Percentiles rank a stretch among this genome's conserved stretches.
Evolutionary conservation across 2,888 invertebrate species (phyloP).

Genomic region (Disparrhopalites patrizii): DNA sequence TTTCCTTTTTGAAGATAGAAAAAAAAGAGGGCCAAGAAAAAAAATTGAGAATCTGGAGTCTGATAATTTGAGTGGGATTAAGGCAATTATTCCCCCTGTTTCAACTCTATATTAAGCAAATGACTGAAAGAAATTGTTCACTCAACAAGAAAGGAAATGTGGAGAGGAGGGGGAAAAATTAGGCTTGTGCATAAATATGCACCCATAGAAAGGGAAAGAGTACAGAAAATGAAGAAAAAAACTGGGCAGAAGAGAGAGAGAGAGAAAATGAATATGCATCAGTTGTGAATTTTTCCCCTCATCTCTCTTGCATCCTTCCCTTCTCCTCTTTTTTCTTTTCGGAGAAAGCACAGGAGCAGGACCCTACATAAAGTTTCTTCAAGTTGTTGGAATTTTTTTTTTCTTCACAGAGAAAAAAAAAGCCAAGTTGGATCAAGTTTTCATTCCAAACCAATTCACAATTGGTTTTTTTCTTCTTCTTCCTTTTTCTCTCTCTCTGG

Average conservation of each 20-base stretch:
- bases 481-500: slow-evolving; percentile 6
- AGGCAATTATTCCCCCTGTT: slow-evolving; percentile 26
- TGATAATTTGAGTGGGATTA: slow-evolving; percentile 24
- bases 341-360: too few species aligned
- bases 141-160: not conserved
- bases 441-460: slow-evolving; percentile 33
- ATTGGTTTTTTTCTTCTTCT: slow-evolving; percentile 26
- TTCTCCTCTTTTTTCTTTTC: too few species aligned
- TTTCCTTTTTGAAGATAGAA: not conserved
- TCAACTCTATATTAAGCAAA: slow-evolving; percentile 6
- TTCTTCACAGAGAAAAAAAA: slow-evolving; percentile 13
- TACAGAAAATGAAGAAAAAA: too few species aligned
- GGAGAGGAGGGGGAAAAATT: too few species aligned
- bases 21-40: not conserved
- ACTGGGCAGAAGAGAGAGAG: not conserved
- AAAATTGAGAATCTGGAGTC: not conserved
- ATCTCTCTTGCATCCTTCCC: too few species aligned
- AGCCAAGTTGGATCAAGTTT: slow-evolving; percentile 30
- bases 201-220: too few species aligned
- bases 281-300: not conserved
- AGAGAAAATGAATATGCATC: slow-evolving; percentile 9
- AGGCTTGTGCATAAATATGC: too few species aligned
- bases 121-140: slow-evolving; percentile 14
- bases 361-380: too few species aligned
- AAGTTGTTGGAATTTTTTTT: too few species aligned